Base-by-base conservation (phyloP, 2,888 invertebrate genomes). In the Cremastobaeus sp. region DNA sequence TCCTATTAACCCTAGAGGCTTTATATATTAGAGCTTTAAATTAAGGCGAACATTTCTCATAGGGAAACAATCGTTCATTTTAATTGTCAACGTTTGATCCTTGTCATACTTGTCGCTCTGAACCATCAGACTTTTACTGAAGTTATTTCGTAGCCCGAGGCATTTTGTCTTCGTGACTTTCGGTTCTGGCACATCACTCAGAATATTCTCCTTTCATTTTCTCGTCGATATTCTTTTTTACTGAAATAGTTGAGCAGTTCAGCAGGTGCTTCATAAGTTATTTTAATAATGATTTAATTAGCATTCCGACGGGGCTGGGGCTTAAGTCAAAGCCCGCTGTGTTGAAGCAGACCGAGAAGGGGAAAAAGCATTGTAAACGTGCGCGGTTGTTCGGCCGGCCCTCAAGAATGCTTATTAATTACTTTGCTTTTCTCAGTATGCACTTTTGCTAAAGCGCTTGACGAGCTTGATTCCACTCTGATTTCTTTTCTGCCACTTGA, bases 221-320 rank as follows among this genome's bases (percentile, higher is more conserved):
- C 62, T 48, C 70, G 69, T 50, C 65, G 59, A 62, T 71, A 62
- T 70, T 70, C 70, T 66, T 72, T 69, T 76, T 74, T 70, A 30
- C 43, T 64, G 70, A 68, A 81, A 83, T 81, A 78, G 78, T 79
- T 78, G 74, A 79, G 59, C 72, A 76, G 76, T 78, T 76, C 66
- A 52, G 41, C 72, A 79, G 80, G 78, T 80, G 83, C 80, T 81
- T 74, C 76, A 64, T 62, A 76, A 81, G 84, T 81, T 79, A 86
- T 86, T 86, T 85, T 85, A 85, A 83, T 86, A 83, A 86, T 84
- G 84, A 84, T 86, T 87, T 87, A 86, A 87, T 87, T 85, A 86
- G 85, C 86, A 87, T 87, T 87, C 86, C 83, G 77, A 78, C 73
- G 80, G 77, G 80, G 65, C 69, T 72, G 77, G 76, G 77, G 69